Base-by-base conservation (phyloP, 2,888 invertebrate species). In the Ophion costatus region DNA sequence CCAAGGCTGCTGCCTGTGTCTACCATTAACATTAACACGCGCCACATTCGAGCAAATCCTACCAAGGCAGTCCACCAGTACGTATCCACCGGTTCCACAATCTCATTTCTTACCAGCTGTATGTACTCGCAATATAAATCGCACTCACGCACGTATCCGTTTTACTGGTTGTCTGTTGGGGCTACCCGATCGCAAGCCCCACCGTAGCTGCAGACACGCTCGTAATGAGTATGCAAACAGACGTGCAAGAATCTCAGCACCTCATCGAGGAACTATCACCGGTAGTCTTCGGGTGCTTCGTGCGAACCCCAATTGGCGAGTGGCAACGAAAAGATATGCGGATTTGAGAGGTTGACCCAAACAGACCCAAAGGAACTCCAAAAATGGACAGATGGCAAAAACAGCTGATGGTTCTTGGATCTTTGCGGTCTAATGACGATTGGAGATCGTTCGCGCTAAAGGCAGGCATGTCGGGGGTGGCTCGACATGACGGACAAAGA, bases 1-100 rank as follows among this genome's bases (percentile, higher is more conserved):
- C 91, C 90, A 90, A 90, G 90, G 91, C 89, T 91, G 87, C 89
- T 90, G 87, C 89, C 89, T 88, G 87, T 88, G 17, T 51, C 51
- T 51, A 89, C 89, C 90, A 91, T 91, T 92, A 91, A 92, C 92
- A 92, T 92, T 91, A 90, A 90, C 89, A 89, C 88, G 89, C 88
- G 89, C 88, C 88, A 80, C 73, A 67, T 71, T 57, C 67, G 77
- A 67, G 59, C 80, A 63, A 33, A 79, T 33, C 79, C 42, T 83
- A 74, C 51, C 69, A 69, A 69, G 45, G 51, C 69, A 69, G 78
- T 79, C 83, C 63, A 74, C 80, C 66, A 80, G 63, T 24, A 29
- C 42, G 24, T 45, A 71, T 24, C 38, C 71, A 74, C 66, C 57
- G 22, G 51, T 20, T 20, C 38, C n/a, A 51, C 51, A 14, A 17